Conservation (phyloP, 2,113 vertebrate genomes). For the Pterocles gutturalis region DNA sequence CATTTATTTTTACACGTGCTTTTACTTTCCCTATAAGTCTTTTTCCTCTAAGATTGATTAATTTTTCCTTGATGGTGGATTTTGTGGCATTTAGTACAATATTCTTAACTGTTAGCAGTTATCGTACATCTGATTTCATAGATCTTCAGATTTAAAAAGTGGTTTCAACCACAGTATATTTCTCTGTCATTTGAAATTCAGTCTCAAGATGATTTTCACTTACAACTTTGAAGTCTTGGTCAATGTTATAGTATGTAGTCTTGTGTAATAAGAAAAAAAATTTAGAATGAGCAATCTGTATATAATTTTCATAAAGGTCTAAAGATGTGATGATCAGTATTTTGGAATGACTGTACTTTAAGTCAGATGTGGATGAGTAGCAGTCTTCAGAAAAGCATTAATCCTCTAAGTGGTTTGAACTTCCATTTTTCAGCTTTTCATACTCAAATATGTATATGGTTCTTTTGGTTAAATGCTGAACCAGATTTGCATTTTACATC, state of each 20-base stretch:
- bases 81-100: not conserved
- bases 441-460: slow-evolving; percentile 16
- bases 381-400: slow-evolving; percentile 7
- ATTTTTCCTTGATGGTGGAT: not conserved
- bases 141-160: not conserved
- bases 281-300: not conserved
- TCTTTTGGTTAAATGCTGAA: slow-evolving; percentile 34
- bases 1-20: not conserved
- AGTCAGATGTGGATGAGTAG: not conserved
- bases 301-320: not conserved
- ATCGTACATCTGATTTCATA: not conserved
- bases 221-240: not conserved
- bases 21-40: not conserved
- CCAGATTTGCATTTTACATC: slow-evolving; percentile 4
- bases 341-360: not conserved
- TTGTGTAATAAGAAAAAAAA: not conserved
- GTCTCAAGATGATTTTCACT: not conserved
- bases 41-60: not conserved
- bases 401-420: slow-evolving; percentile 32
- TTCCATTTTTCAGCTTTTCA: slow-evolving; percentile 37
- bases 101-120: not conserved
- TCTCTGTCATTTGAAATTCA: not conserved
- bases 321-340: not conserved
- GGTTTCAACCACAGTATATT: not conserved
- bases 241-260: not conserved